These are phyloP conservation scores for Cybosia mesomella DNA, from an alignment of 2,888 invertebrate species.

Conservation along the genomic window DNA sequence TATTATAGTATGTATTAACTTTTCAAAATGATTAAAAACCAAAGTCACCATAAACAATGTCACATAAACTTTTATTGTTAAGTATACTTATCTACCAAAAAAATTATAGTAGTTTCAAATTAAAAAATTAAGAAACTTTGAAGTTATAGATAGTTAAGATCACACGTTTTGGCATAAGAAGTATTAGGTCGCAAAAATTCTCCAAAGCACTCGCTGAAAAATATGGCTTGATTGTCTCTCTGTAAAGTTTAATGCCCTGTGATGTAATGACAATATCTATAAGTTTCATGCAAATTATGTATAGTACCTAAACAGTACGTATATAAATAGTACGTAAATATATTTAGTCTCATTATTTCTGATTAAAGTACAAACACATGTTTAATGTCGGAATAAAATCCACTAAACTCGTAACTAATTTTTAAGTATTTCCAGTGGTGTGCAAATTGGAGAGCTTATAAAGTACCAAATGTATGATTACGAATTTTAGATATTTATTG, in stretches of 20 bases:
- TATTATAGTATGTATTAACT: too few species aligned
- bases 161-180: neutral
- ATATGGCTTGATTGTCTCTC: neutral
- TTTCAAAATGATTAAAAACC: too few species aligned
- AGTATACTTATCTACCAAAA: too few species aligned
- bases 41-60: too few species aligned
- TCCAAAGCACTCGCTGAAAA: neutral
- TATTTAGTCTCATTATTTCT: neutral
- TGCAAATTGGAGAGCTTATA: too few species aligned
- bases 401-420: neutral
- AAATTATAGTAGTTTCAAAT: too few species aligned
- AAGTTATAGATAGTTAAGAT: neutral
- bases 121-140: neutral
- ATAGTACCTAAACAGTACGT: neutral
- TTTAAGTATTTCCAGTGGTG: neutral
- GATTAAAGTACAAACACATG: neutral
- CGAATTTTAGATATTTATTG: too few species aligned
- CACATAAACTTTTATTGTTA: too few species aligned
- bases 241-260: neutral
- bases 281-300: neutral
- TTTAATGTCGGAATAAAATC: neutral
- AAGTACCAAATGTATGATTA: too few species aligned
- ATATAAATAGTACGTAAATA: neutral
- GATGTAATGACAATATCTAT: constrained; percentile 3
- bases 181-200: neutral